Conservation (phyloP, 2,888 invertebrate species). For the Melanargia galathea region DNA sequence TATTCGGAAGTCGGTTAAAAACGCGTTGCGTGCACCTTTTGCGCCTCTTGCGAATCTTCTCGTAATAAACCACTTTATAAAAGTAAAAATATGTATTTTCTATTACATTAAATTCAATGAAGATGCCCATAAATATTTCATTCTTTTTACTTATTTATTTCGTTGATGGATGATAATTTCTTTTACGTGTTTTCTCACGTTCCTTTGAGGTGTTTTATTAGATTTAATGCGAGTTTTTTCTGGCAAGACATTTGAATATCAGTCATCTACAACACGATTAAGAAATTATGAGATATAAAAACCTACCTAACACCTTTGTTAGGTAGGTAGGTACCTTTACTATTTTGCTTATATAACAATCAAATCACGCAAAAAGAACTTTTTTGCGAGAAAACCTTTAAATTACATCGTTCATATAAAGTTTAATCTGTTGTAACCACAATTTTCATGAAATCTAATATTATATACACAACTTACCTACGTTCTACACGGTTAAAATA, state of each 20-base stretch:
- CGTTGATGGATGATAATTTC: background rate
- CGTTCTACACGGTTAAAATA: background rate
- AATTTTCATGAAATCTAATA: background rate
- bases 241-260: conserved; percentile 9
- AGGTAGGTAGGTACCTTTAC: too few species aligned
- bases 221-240: conserved; percentile 15
- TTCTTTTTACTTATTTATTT: too few species aligned
- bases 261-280: background rate
- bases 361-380: too few species aligned
- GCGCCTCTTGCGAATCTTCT: too few species aligned
- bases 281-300: conserved; percentile 6
- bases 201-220: conserved; percentile 5
- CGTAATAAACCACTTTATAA: background rate
- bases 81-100: background rate
- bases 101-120: background rate
- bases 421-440: too few species aligned
- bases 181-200: background rate
- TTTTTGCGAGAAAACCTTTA: too few species aligned
- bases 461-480: background rate
- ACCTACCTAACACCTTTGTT: too few species aligned
- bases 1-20: too few species aligned
- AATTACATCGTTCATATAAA: too few species aligned
- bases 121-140: background rate
- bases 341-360: background rate
- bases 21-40: too few species aligned